Conservation (phyloP, 2,113 vertebrate genomes). For the Chaenogobius annularis region DNA sequence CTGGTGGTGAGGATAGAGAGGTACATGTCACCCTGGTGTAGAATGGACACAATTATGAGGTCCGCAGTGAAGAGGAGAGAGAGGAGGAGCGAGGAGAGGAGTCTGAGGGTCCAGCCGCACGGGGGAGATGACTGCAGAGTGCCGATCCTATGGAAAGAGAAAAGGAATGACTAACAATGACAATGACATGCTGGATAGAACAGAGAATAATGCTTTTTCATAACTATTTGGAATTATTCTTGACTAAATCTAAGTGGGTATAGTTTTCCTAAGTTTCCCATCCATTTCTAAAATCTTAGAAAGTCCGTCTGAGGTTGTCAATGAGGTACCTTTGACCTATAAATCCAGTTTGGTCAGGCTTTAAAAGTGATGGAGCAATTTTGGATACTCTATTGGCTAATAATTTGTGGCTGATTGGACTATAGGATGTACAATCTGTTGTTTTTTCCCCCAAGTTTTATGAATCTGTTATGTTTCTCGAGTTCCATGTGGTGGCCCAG, state of each 20-base stretch:
- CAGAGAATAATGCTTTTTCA: background rate
- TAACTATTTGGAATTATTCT: background rate
- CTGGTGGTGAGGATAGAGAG: constrained; percentile 81
- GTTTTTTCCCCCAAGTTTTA: too few species aligned
- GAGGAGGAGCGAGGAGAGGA: constrained; percentile 72
- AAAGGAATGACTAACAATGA: background rate
- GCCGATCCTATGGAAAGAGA: constrained; percentile 42
- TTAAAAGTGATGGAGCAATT: too few species aligned
- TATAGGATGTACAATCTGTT: too few species aligned
- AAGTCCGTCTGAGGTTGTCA: too few species aligned
- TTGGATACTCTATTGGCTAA: too few species aligned
- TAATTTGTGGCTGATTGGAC: too few species aligned
- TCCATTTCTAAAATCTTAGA: too few species aligned
- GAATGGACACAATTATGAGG: constrained; percentile 69
- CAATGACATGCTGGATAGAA: background rate
- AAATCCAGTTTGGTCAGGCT: too few species aligned
- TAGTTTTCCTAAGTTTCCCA: too few species aligned
- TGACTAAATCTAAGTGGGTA: background rate
- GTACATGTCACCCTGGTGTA: constrained; percentile 75
- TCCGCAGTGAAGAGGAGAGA: constrained; percentile 78
- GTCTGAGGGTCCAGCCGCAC: constrained; percentile 83
- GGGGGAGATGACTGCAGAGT: constrained; percentile 34
- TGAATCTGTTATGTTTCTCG: too few species aligned
- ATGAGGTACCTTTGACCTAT: too few species aligned
- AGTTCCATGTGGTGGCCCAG: too few species aligned